Evolutionary conservation across 2,797 vertebrate genomes (phyloP).

Genomic region (Phrynocephalus guinanensis): DNA sequence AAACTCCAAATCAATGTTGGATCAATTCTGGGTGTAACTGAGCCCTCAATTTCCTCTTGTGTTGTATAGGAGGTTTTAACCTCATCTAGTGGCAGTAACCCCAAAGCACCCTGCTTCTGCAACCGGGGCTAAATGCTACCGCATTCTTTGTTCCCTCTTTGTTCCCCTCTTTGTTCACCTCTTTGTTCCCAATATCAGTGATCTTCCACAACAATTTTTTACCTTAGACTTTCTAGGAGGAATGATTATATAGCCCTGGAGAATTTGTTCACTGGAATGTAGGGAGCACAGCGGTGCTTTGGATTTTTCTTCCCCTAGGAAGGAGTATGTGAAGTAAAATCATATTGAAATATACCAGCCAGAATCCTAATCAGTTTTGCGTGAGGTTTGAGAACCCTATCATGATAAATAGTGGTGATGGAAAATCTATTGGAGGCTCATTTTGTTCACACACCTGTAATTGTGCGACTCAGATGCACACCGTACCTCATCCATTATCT

Average conservation of each 20-base stretch:
- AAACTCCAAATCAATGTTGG: no score
- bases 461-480: no score
- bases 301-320: neutral
- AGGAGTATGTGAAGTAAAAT: neutral
- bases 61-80: neutral
- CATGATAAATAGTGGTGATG: no score
- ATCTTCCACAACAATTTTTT: neutral
- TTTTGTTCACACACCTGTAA: no score
- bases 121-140: neutral
- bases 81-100: neutral
- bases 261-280: neutral
- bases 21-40: no score
- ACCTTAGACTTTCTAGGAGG: neutral
- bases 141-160: neutral
- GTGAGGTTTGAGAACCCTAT: no score
- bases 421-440: no score
- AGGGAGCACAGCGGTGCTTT: neutral
- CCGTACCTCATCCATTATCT: no score
- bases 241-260: no score
- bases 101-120: neutral
- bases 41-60: neutral
- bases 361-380: no score
- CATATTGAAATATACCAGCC: no score
- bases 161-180: neutral
- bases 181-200: neutral